Percentiles rank a stretch among this genome's conserved stretches.
Conservation (phyloP, 2,113 vertebrate species). For the rat (Rattus norvegicus) region DNA sequence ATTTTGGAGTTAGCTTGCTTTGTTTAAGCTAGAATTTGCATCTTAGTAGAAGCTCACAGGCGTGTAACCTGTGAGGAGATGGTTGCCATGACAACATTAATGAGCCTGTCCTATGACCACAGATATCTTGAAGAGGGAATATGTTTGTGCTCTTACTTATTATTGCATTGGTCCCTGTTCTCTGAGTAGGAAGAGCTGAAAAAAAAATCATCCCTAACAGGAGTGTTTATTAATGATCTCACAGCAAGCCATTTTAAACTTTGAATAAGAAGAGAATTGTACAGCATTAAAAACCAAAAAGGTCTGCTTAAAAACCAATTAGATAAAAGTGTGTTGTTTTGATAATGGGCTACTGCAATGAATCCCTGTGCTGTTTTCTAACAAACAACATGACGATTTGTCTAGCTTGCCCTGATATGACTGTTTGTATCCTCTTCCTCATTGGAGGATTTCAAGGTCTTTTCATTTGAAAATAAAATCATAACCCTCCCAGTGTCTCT, state of each 20-base stretch:
- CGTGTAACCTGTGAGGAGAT: conserved; percentile 79
- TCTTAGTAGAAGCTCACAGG: conserved; percentile 75
- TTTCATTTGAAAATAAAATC: conserved; percentile 51
- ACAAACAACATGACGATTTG: not conserved
- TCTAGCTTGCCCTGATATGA: not conserved
- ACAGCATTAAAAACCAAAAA: conserved; percentile 42
- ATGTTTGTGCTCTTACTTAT: conserved; percentile 69
- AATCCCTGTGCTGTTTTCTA: conserved; percentile 12
- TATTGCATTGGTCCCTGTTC: conserved; percentile 67
- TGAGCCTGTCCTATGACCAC: conserved; percentile 81
- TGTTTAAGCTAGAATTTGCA: conserved; percentile 81
- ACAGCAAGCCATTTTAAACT: conserved; percentile 66
- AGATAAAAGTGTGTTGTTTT: conserved; percentile 28
- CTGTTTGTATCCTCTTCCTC: not conserved
- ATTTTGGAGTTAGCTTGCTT: conserved; percentile 76
- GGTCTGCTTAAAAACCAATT: conserved; percentile 57
- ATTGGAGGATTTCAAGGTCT: not conserved
- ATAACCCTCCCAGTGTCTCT: not conserved
- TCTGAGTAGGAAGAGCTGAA: conserved; percentile 62
- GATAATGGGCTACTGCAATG: not conserved
- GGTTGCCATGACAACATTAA: conserved; percentile 83
- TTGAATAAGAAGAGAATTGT: conserved; percentile 55
- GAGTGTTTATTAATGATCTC: conserved; percentile 72
- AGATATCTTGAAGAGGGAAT: conserved; percentile 74
- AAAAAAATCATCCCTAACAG: conserved; percentile 64